Conservation (phyloP, 1,140 invertebrate genomes). For the Platorchestia sp. region DNA sequence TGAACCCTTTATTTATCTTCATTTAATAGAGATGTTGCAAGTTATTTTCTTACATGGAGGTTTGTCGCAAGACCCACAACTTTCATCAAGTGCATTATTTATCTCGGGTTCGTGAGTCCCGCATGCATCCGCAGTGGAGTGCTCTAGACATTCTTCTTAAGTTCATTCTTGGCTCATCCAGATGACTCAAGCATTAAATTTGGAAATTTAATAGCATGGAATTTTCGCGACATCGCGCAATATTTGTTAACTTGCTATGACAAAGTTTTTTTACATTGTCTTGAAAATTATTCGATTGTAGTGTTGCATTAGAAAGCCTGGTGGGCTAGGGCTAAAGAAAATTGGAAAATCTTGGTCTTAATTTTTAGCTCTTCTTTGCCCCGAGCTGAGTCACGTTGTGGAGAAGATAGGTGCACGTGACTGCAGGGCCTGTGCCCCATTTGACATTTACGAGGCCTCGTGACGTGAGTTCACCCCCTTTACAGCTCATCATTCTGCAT, state of each 20-base stretch:
- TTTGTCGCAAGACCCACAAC: background rate
- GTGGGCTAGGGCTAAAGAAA: too few relatives aligned
- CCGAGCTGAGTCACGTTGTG: background rate
- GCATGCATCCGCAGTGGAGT: background rate
- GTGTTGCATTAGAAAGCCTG: too few relatives aligned
- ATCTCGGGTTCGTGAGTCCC: background rate
- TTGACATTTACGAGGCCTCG: background rate
- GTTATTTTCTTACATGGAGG: background rate
- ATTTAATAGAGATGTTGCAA: background rate
- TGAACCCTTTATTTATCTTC: background rate
- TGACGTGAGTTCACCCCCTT: background rate
- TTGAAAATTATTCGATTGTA: too few relatives aligned
- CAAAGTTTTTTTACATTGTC: too few relatives aligned
- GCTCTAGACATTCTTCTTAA: background rate
- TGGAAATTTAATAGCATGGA: too few relatives aligned
- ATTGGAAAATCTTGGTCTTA: too few relatives aligned
- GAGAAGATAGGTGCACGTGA: background rate
- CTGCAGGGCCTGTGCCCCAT: background rate
- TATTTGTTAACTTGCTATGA: too few relatives aligned
- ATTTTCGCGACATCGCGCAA: too few relatives aligned
- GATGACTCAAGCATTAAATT: background rate
- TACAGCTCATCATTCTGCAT: conserved; percentile 7
- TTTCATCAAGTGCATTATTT: background rate
- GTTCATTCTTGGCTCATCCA: background rate
- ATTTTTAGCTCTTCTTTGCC: background rate